A percentile compares a stretch with the other conserved stretches of the same genome.
phyloP scores from a whole-genome alignment of 2,113 vertebrate genomes.

The Odontophorus gujanensis region DNA sequence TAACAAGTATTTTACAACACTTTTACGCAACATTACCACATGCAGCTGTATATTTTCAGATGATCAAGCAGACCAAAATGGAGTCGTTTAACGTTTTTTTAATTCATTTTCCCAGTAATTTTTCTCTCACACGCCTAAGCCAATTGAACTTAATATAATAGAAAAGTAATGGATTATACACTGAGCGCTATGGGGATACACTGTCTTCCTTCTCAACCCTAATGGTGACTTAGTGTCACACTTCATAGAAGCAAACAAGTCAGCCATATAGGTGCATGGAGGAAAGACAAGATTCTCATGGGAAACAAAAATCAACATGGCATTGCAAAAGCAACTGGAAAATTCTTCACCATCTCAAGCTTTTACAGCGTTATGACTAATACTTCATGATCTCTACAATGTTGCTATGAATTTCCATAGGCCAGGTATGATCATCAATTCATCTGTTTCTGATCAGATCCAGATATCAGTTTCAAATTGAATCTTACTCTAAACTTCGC shows the following conservation, averaged over 20 bases:
- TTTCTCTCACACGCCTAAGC: conserved; percentile 51
- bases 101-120: conserved; percentile 45
- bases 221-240: background rate
- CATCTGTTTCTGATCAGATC: background rate
- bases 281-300: background rate
- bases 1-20: conserved; percentile 24
- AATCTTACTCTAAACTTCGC: background rate
- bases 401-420: background rate
- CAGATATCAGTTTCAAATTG: background rate
- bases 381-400: background rate
- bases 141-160: conserved; percentile 47
- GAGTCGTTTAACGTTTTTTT: conserved; percentile 30
- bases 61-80: background rate
- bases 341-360: background rate
- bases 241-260: background rate
- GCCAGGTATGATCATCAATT: background rate
- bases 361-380: background rate
- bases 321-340: background rate
- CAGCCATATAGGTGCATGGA: background rate
- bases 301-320: background rate
- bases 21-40: background rate
- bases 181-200: background rate
- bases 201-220: background rate
- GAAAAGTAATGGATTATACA: conserved; percentile 6
- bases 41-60: conserved; percentile 72